These are phyloP conservation scores for Leptodactylus fuscus DNA, from an alignment of 2,113 vertebrate species.

Conservation along the genomic window DNA sequence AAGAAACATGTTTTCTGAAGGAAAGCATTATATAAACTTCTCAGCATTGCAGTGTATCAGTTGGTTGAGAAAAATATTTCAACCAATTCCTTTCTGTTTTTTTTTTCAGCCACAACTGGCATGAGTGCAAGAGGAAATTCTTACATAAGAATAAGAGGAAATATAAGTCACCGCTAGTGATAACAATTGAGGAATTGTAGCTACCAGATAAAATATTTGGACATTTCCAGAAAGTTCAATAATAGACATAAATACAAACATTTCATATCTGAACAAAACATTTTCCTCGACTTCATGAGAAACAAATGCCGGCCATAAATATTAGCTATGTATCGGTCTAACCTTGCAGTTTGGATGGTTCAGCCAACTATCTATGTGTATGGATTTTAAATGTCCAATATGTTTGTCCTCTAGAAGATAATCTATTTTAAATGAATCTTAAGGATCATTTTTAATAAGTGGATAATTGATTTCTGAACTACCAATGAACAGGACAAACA, in stretches of 20 bases:
- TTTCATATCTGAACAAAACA: no score
- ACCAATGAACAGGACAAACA: no score
- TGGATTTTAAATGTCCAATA: no score
- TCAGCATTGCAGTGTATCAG: background rate
- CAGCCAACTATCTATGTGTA: no score
- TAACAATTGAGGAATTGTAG: background rate
- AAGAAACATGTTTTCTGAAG: background rate
- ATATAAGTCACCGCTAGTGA: background rate
- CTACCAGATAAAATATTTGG: background rate
- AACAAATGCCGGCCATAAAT: no score
- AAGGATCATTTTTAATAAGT: no score
- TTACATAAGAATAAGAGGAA: constrained; percentile 1
- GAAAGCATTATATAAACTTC: background rate
- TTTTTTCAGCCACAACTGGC: background rate
- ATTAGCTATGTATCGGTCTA: no score
- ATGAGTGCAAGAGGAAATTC: background rate
- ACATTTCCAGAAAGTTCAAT: background rate
- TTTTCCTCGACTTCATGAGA: no score
- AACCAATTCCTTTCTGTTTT: background rate
- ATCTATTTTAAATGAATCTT: no score
- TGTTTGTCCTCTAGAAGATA: no score
- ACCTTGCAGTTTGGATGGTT: no score
- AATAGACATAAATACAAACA: background rate
- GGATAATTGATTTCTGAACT: no score
- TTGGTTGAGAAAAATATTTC: background rate